phyloP scores from a whole-genome alignment of 2,888 invertebrate species.

The Mesorhabditis belari region DNA sequence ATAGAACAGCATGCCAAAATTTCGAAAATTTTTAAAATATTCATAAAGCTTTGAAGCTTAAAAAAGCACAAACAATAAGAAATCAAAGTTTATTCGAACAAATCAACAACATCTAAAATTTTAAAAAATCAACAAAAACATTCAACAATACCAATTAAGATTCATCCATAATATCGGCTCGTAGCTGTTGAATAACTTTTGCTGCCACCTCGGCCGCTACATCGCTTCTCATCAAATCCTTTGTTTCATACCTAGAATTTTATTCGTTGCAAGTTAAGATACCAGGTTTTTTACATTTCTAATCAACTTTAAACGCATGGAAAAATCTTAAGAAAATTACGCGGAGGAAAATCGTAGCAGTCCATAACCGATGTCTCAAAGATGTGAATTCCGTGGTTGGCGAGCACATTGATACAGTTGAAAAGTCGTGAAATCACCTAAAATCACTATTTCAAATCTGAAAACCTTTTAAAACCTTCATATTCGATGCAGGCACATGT shows the following conservation, averaged over 20 bases:
- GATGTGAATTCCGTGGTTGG: conserved; percentile 78
- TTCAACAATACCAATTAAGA: too few species aligned
- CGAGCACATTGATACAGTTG: conserved; percentile 80
- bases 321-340: background rate
- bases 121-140: too few species aligned
- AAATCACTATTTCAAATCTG: too few species aligned
- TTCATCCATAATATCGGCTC: background rate
- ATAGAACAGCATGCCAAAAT: too few species aligned
- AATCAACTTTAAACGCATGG: conserved; percentile 46
- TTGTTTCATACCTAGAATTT: conserved; percentile 51
- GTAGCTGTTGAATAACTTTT: background rate
- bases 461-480: too few species aligned
- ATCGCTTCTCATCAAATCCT: background rate
- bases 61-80: too few species aligned
- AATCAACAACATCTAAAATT: too few species aligned
- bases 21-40: too few species aligned
- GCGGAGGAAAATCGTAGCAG: conserved; percentile 77
- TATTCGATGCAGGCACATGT: background rate
- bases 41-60: too few species aligned
- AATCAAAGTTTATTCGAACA: too few species aligned
- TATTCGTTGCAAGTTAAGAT: too few species aligned
- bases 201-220: background rate
- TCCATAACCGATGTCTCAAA: conserved; percentile 80
- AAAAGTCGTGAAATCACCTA: conserved; percentile 74
- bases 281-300: too few species aligned